These are phyloP conservation scores for Zaprionus lineosus DNA, from an alignment of 2,888 invertebrate genomes.

Conservation along the genomic window DNA sequence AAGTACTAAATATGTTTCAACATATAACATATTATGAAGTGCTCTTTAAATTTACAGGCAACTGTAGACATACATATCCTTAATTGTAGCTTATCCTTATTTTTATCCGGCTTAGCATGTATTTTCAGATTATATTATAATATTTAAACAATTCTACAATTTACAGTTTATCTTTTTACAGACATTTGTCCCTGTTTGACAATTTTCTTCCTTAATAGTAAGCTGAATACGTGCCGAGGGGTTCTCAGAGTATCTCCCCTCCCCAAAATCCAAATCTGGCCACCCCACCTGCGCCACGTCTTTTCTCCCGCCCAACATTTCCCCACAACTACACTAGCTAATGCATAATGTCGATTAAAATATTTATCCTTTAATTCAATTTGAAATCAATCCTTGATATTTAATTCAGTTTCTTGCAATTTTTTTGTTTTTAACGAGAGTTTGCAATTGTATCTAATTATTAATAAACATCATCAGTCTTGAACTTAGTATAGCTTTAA, in stretches of 20 bases:
- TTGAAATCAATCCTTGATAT: constrained; percentile 53
- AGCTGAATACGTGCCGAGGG: too few species aligned
- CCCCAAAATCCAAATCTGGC: too few species aligned
- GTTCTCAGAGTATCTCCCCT: too few species aligned
- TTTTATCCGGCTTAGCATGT: not conserved
- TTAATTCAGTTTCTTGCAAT: constrained; percentile 36
- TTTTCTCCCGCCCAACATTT: too few species aligned
- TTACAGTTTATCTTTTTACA: constrained; percentile 30
- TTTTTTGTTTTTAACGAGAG: constrained; percentile 22
- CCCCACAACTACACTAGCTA: constrained; percentile 51
- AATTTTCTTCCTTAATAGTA: too few species aligned
- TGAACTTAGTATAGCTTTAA: constrained; percentile 79
- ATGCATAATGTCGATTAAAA: constrained; percentile 53
- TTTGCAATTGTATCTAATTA: constrained; percentile 63
- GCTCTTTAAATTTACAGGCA: too few species aligned
- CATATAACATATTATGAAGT: too few species aligned
- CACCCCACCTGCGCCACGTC: too few species aligned
- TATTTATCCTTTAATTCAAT: constrained; percentile 29
- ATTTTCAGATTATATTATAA: constrained; percentile 11
- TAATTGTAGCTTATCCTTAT: too few species aligned
- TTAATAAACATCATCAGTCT: constrained; percentile 81
- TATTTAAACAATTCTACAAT: constrained; percentile 60
- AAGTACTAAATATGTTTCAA: too few species aligned
- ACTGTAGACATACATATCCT: too few species aligned
- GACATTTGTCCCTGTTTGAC: constrained; percentile 2